phyloP scores from a whole-genome alignment of 1,140 invertebrate genomes.

The Batillaria attramentaria region DNA sequence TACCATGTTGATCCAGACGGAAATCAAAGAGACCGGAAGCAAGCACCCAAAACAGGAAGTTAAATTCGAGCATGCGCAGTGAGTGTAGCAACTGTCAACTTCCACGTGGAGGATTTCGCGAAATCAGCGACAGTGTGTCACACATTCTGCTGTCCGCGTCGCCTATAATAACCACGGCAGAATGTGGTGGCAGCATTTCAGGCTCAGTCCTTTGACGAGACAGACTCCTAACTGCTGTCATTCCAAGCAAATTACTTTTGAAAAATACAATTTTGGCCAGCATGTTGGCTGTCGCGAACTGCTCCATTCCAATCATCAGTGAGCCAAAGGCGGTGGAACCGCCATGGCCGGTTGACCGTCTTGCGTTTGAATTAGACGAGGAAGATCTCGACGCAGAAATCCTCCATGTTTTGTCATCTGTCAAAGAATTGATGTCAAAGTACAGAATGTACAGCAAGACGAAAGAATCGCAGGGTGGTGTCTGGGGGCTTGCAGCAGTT shows the following conservation, averaged over 20 bases:
- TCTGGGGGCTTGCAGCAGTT: constrained; percentile 64
- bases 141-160: not conserved
- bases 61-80: constrained; percentile 8
- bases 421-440: constrained; percentile 56
- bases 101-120: constrained; percentile 20
- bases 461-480: constrained; percentile 35
- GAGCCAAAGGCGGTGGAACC: too few relatives aligned
- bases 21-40: too few relatives aligned
- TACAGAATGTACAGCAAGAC: constrained; percentile 57
- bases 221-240: not conserved
- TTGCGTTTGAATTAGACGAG: too few relatives aligned
- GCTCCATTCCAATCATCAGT: too few relatives aligned
- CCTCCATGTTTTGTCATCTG: constrained; percentile 27
- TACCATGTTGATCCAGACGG: too few relatives aligned
- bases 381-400: constrained; percentile 28
- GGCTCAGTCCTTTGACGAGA: not conserved
- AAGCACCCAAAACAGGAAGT: too few relatives aligned
- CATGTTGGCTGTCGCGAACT: too few relatives aligned
- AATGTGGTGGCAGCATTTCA: not conserved
- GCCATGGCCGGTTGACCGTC: too few relatives aligned
- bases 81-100: constrained; percentile 21
- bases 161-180: not conserved
- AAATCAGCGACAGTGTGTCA: not conserved
- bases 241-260: not conserved
- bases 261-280: not conserved